Evolutionary conservation across 2,113 vertebrate genomes (phyloP).

Genomic region (Corythornis madagascariensis): DNA sequence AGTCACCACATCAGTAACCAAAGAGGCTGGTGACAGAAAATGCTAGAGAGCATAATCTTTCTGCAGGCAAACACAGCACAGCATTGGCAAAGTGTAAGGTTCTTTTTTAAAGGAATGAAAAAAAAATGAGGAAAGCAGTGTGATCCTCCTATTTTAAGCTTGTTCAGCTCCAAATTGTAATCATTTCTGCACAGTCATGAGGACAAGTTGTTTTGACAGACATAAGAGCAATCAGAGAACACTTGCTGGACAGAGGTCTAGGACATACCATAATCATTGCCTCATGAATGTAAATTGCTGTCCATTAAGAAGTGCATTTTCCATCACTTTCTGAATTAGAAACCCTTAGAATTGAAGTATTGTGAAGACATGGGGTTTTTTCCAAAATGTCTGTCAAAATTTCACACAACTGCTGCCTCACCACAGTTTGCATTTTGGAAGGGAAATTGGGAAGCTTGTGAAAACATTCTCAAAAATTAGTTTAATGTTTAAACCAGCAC

Average conservation of each 20-base stretch:
- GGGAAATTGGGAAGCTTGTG: background rate
- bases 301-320: background rate
- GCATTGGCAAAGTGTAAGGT: background rate
- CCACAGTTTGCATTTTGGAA: background rate
- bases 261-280: fast-evolving
- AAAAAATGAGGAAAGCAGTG: background rate
- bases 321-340: background rate
- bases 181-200: background rate
- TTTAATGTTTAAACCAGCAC: background rate
- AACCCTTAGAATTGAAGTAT: background rate
- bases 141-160: background rate
- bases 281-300: background rate
- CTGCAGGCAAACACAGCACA: background rate
- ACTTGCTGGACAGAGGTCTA: background rate
- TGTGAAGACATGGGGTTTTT: fast-evolving
- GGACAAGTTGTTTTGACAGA: background rate
- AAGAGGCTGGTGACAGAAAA: background rate
- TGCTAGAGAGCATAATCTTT: background rate
- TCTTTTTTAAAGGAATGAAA: background rate
- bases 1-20: fast-evolving
- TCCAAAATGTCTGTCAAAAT: background rate
- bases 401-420: background rate
- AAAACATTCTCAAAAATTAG: background rate
- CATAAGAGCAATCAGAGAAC: background rate
- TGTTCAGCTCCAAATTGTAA: background rate